A percentile compares a stretch with the other conserved stretches of the same genome.
Conservation (phyloP, 2,888 invertebrate species). For the Apomyelois bistriatella region DNA sequence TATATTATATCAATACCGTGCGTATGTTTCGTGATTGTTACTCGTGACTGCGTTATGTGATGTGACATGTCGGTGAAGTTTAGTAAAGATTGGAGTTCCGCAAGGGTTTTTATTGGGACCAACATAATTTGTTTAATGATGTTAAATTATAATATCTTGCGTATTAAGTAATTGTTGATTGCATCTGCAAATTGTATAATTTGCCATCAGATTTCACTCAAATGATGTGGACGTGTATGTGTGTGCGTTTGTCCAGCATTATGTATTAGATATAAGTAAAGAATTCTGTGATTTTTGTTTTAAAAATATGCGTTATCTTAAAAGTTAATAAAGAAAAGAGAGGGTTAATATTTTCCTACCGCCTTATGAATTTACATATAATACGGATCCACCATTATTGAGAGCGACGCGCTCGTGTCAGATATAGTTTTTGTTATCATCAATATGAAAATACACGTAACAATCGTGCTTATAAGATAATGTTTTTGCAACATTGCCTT, state of each 20-base stretch:
- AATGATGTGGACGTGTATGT: too few relatives aligned
- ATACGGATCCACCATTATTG: background rate
- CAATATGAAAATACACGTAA: conserved; percentile 6
- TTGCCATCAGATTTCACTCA: too few relatives aligned
- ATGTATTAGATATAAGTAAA: too few relatives aligned
- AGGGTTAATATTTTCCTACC: too few relatives aligned
- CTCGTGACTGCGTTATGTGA: conserved; percentile 9
- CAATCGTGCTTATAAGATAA: background rate
- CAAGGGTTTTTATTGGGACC: background rate
- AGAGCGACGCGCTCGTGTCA: background rate
- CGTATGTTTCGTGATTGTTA: conserved; percentile 7
- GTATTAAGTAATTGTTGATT: too few relatives aligned
- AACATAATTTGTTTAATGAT: background rate
- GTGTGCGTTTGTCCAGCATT: too few relatives aligned
- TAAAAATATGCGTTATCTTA: too few relatives aligned
- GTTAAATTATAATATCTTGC: background rate
- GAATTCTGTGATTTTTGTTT: too few relatives aligned
- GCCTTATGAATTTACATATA: too few relatives aligned
- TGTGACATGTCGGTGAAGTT: background rate
- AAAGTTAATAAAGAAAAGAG: too few relatives aligned
- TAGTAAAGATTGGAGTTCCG: background rate
- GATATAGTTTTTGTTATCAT: conserved; percentile 1
- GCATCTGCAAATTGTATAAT: too few relatives aligned
- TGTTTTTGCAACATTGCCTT: conserved; percentile 5
- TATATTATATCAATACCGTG: conserved; percentile 8